Base-by-base conservation (phyloP, 2,113 vertebrate species). In the Tauraco erythrolophus region DNA sequence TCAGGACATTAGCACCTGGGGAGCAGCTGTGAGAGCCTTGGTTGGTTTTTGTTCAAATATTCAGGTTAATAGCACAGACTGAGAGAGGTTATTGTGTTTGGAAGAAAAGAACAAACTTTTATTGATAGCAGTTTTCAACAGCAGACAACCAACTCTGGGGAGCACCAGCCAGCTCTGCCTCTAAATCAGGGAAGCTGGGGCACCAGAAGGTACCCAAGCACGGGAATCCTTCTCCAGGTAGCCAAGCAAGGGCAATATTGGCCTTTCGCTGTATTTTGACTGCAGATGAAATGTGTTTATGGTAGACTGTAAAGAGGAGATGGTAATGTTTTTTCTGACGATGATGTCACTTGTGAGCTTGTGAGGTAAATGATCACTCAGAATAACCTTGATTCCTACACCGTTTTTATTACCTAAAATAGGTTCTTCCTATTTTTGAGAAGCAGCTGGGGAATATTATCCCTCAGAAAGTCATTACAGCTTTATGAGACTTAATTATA, bases 401-500 rank as follows among this genome's bases (percentile, higher is more conserved):
- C 30, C 19, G 15, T 50, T 92, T 87, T 61, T 83, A 66, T 94
- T 75, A 60, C 39, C 37, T 82, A 24, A 66, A 89, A 45, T 80
- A 87, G 25, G 28, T 93, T 84, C 31, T 84, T 89, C 17, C 62
- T 94, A 50, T 91, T 94, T 95, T 94, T 91, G 88, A 94, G 88
- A 70, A 96, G 65, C 43, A 83, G 61, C 37, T 89, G 79, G 69
- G 60, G 43, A 94, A 27, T 87, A 57, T 76, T 84, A 70, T 94
- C 60, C 76, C 92, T 94, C 65, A 95, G 65, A 74, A 88, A 77
- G 66, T 95, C 87, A 72, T 94, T 82, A 95, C 74, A 92, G 84
- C 69, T 87, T 94, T 96, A 94, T 94, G 97, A 98, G 92, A 77
- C 96, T 94, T 91, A 95, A 94, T 97, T 91, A 66, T 96, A 91